Base-by-base conservation (phyloP, 2,113 vertebrate species). In the Myotis lucifugus region DNA sequence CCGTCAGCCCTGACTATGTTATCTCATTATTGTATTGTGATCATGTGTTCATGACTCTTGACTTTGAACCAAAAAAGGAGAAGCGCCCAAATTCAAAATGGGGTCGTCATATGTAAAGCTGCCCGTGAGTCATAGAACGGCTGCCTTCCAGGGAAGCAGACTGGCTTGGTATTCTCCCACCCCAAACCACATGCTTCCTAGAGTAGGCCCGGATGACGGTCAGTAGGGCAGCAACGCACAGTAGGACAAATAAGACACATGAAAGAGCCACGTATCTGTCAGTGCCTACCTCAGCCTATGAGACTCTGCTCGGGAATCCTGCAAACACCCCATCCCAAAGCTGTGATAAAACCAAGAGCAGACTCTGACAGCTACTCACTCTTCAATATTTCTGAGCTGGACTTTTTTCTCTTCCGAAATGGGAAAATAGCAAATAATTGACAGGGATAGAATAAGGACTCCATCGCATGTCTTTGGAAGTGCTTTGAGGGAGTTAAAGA, bases 401-500 rank as follows among this genome's bases (percentile, higher is more conserved):
- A 15, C 64, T 72, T 85, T 52, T 74, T 50, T 89, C 66, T 78
- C 82, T 85, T 85, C 69, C 1, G 67, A 87, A 92, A 59, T 84
- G 48, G 59, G 69, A 83, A 85, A 84, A 56, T 18, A 88, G 77
- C 46, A 94, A 89, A 72, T 76, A 50, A 81, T 11, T 61, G 83
- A 81, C 59, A 94, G 59, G 70, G 48, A n/a, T 27, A 95, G 83
- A 96, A 74, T 42, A 74, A 52, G 27, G 46, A 73, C 48, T 84
- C 66, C n/a, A 21, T 76, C 67, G 46, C 46, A 13, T 37, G 48
- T 90, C 78, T 94, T 66, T 85, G 78, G 37, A 91, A 94, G 84
- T 64, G n/a, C 81, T 92, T 69, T 85, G 84, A 94, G 52, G 21
- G 82, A 92, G 77, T 61, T 90, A 81, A 72, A 76, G 34, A 92